Evolutionary conservation across 2,113 vertebrate genomes (phyloP), one percentile per base, ranked within the genome.

Genomic region (Salvelinus fontinalis): DNA sequence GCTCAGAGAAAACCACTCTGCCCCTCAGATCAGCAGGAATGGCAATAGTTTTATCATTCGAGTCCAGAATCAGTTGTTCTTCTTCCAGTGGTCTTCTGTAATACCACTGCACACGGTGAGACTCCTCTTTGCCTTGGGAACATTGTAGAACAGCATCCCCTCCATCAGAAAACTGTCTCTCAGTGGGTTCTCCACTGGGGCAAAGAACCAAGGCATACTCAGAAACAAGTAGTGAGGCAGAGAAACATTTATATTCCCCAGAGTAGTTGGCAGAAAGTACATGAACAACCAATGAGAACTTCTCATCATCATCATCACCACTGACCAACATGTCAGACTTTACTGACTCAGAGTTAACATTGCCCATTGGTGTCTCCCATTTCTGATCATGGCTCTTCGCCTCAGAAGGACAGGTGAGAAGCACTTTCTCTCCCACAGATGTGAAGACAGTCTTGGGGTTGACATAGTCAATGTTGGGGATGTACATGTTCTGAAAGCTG

Each of bases 301-400:
- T 72, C 0, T 67, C 12, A 1, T 71, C 44, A 12, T 75, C 31
- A 0, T 0, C 11, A 0, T 24, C 29, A 7, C 74, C 22, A 2
- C 72, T n/a, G 3, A 14, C 75, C 0, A 24, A 16, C 3, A 79
- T 81, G 12, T 86, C 14, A 4, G 13, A 39, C 59, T n/a, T 20
- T 51, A 29, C 64, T 0, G 71, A 54, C 16, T 54, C 75, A 60
- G 69, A 34, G 34, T 85, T 78, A 14, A 93, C 31, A 4, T 2
- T 62, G 0, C 91, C 92, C n/a, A 86, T 13, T 2, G 93, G 93
- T 18, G 93, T 94, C 0, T 87, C 74, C 93, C 93, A 94, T 12
- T 57, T 71, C 67, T 86, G 81, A 12, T n/a, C 31, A 6, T 31
- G 16, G 20, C 75, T n/a, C 1, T 59, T 27, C 12, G 79, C 73